Conservation (phyloP, 1,140 invertebrate genomes). For the Halictus rubicundus region DNA sequence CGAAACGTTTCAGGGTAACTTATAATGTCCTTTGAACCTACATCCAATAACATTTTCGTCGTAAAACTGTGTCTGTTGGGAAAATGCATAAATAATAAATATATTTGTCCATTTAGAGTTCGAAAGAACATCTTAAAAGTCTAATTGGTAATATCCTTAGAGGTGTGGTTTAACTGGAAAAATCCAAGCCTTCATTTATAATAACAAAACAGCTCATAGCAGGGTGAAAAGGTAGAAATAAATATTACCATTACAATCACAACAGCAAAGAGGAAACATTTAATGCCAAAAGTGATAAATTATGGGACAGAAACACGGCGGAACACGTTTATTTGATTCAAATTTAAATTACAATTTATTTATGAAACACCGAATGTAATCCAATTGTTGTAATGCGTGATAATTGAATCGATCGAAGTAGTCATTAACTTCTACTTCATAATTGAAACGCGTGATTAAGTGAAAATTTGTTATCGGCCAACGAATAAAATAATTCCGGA, state of each 20-base stretch:
- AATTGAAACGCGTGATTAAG: constrained; percentile 61
- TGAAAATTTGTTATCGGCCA: constrained; percentile 41
- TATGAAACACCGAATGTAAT: constrained; percentile 54
- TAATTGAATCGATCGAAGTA: constrained; percentile 59
- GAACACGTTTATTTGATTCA: constrained; percentile 53
- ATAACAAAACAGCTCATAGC: not conserved
- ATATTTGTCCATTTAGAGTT: no score
- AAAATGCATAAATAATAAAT: no score
- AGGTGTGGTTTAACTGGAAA: no score
- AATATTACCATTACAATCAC: not conserved
- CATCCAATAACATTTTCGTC: no score
- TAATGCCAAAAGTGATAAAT: constrained; percentile 39
- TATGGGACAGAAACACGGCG: constrained; percentile 34
- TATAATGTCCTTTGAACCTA: no score
- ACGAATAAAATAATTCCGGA: constrained; percentile 24
- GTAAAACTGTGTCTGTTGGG: no score
- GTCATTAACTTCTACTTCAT: constrained; percentile 63
- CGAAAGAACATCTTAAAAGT: no score
- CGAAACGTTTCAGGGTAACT: no score
- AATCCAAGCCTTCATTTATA: not conserved
- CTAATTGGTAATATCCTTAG: no score
- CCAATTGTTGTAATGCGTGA: constrained; percentile 56
- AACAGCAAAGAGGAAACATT: not conserved
- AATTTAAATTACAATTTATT: constrained; percentile 65
- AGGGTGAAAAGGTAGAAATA: not conserved